A percentile compares a stretch with the other conserved stretches of the same genome.
phyloP scores from a whole-genome alignment of 1,140 invertebrate species.

The Zaprionus ghesquierei region DNA sequence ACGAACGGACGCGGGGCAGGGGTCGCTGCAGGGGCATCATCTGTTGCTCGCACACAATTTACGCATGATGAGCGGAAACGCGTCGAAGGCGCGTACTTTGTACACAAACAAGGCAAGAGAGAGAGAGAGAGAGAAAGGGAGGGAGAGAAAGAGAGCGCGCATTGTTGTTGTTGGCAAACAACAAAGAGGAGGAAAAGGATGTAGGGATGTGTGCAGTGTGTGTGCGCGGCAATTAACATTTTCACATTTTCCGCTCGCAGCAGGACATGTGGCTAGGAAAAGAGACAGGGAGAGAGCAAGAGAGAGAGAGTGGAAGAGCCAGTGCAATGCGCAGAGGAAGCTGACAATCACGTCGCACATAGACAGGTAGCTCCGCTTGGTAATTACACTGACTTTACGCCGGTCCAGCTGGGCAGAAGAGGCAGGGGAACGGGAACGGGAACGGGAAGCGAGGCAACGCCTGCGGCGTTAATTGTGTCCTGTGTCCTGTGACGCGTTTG shows the following conservation, averaged over 20 bases:
- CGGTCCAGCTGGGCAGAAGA: conserved; percentile 1
- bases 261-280: conserved; percentile 65
- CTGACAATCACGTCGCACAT: background rate
- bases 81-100: conserved; percentile 65
- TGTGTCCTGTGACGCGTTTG: conserved; percentile 52
- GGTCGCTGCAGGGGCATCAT: conserved; percentile 40
- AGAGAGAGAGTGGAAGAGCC: background rate
- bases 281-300: background rate
- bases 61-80: conserved; percentile 52
- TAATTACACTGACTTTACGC: conserved; percentile 73
- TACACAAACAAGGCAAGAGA: conserved; percentile 57
- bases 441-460: conserved; percentile 43
- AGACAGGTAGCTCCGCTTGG: conserved; percentile 22
- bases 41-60: conserved; percentile 47
- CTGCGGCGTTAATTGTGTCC: conserved; percentile 75
- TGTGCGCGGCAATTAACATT: conserved; percentile 69
- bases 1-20: background rate
- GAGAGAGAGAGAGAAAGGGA: background rate
- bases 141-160: conserved; percentile 3
- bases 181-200: conserved; percentile 81
- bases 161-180: conserved; percentile 73
- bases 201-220: conserved; percentile 79
- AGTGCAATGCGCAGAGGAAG: background rate
- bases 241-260: conserved; percentile 30
- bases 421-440: background rate